Evolutionary conservation across 2,888 invertebrate species (phyloP), one percentile per base, ranked within the genome.

Genomic region (Serripes groenlandicus): DNA sequence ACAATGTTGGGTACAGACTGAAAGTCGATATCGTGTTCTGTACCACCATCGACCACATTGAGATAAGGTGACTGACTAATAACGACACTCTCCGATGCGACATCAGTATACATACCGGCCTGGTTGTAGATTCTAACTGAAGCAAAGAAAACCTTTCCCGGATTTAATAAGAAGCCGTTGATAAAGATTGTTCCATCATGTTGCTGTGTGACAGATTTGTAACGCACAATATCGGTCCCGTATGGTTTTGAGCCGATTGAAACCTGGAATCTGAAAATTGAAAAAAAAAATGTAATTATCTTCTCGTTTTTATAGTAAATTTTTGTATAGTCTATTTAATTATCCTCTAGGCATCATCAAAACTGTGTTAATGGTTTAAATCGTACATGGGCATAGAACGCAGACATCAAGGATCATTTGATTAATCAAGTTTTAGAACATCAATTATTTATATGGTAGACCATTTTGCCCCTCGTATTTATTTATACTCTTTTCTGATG

Each of bases 61-160:
- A 90, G 62, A 4, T 76, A 58, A 1, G 86, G 88, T 30, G 62
- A 28, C 23, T 80, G 86, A 78, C 90, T 90, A 26, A 92, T 75
- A 9, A 85, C 85, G 18, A 92, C 87, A 23, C 87, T 81, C 9
- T 86, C 78, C 34, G 90, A 88, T 9, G 80, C 62, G 7, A 79
- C 23, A 66, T 79, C 76, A 72, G 74, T 28, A 37, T 85, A 85
- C 26, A 89, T 69, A 11, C 90, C 91, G 11, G 90, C 91, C 30
- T 83, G 81, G 71, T 91, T 91, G 75, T 83, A 89, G 7, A 82
- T 85, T 37, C 85, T 73, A 1, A 89, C 79, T 11, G 90, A 88
- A 0, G 83, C 89, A 69, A 80, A 88, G 30, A 90, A 83, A 28
- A 42, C 23, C 15, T 75, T 66, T 1, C 86, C 85, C 21, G 74